Evolutionary conservation across 2,888 invertebrate species (phyloP), one percentile per base, ranked within the genome.

Genomic region (Notodonta ziczac): DNA sequence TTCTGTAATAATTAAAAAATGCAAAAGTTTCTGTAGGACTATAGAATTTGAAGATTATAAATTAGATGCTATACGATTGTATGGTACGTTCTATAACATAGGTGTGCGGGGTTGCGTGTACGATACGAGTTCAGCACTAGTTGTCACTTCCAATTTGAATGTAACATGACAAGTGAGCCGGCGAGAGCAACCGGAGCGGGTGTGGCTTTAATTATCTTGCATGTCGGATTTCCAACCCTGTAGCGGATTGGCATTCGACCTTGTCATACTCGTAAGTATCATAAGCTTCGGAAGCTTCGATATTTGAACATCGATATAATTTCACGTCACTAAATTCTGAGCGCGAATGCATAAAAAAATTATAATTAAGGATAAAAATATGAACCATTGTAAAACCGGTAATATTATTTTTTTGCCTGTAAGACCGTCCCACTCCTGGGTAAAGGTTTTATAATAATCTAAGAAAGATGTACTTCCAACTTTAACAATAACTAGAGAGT

Each of bases 161-260:
- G 57, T 66, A 62, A 72, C 73, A 70, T 70, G 73, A 69, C 75
- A 65, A 60, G 65, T 53, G 12, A 53, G 40, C 39, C 54, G 39
- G 39, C 58, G 70, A 64, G 73, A 70, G 54, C 60, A 51, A 65
- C 60, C 62, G 62, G 66, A 70, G 68, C 52, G 54, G 60, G 62
- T 70, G 73, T 62, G 65, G 64, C 55, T 72, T 73, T 66, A 74
- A 74, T 74, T 75, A 74, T 70, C 76, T 60, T 70, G 60, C 58
- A 55, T 40, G 46, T 63, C 54, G 57, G 61, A 70, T 69, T 62
- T 57, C 58, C 57, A 56, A 40, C 55, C 12, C 0, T 40, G 14
- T 40, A 63, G 67, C 63, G 54, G 63, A 60, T 62, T 62, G 52
- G 46, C 59, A 56, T 54, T 52, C 54, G 40, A 56, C 51, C 51